Base-by-base conservation (phyloP, 1,140 invertebrate genomes). In the Diuraphis noxia region DNA sequence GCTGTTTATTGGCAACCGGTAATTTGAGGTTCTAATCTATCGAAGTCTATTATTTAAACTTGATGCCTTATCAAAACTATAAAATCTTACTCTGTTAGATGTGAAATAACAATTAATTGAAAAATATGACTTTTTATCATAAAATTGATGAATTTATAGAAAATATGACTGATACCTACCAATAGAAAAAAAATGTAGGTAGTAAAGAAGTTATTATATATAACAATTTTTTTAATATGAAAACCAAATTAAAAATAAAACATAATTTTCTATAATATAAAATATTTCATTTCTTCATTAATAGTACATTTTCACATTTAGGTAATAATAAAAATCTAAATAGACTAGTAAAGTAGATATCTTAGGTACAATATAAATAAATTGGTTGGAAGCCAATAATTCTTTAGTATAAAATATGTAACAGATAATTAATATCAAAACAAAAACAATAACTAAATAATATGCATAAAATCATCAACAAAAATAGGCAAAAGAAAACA, bases 201-300 rank as follows among this genome's bases (percentile, higher is more conserved):
- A n/a, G 9, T 56, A n/a, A 63, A 63, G 30, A 30, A n/a, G 25
- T 13, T 10, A 10, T 25, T 3, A 5, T 30, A 63, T 63, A n/a
- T n/a, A n/a, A 72, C 13, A 63, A 10, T 40, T 81, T 25, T 38
- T 81, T 81, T 25, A 40, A 40, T 40, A 81, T 84, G 25, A 43
- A n/a, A 84, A 84, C 25, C 2, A 38, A 82, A 82, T 82, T 40
- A 17, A 82, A 84, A 81, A 81, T 40, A n/a, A 84, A 84, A 84
- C 38, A 86, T 86, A 86, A n/a, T 36, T 40, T n/a, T 49, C 84
- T 86, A 49, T 86, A 52, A 13, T 86, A 86, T 4, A 86, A 86
- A 86, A 86, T 86, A 86, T 86, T 86, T 38, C 19, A 86, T 86
- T 52, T 36, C 36, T 49, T 52, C 34, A 86, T 10, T 52, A 52